Evolutionary conservation across 92 coral and sea anemone species (phyloP).

Genomic region (Phenganax subtilis): DNA sequence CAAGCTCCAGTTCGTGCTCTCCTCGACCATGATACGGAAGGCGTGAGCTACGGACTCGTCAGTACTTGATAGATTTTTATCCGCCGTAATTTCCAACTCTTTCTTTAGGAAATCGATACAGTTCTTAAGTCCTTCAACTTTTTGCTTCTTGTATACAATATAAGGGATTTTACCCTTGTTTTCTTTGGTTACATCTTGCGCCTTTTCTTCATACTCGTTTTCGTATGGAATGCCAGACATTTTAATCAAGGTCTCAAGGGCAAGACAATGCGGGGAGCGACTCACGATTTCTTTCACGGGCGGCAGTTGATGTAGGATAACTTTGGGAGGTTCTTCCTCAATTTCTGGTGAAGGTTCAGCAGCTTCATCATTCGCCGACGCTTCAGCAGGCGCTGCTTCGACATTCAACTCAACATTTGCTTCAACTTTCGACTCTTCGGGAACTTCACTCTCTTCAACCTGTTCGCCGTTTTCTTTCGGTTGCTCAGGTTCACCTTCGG

Average conservation of each 20-base stretch:
- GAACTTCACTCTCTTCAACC: constrained; percentile 54
- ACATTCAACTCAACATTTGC: constrained; percentile 62
- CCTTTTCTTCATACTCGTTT: constrained; percentile 66
- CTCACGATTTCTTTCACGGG: constrained; percentile 68
- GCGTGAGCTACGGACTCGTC: constrained; percentile 82
- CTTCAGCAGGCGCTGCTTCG: constrained; percentile 75
- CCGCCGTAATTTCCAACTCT: constrained; percentile 77
- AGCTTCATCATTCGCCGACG: constrained; percentile 57
- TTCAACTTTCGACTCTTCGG: constrained; percentile 84
- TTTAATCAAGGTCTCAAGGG: constrained; percentile 81
- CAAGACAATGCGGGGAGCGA: constrained; percentile 81
- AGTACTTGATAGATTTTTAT: constrained; percentile 56
- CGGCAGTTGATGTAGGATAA: constrained; percentile 79
- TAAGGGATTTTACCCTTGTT: constrained; percentile 88
- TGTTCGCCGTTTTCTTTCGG: constrained; percentile 32
- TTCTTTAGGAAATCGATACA: constrained; percentile 85
- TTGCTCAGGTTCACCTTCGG: constrained; percentile 5
- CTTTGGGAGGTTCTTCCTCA: constrained; percentile 84
- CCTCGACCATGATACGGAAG: constrained; percentile 88
- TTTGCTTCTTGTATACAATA: constrained; percentile 76
- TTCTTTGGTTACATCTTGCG: constrained; percentile 49
- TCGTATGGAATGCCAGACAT: constrained; percentile 87
- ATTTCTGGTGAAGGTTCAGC: constrained; percentile 62
- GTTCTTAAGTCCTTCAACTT: constrained; percentile 80
- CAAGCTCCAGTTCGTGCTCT: constrained; percentile 95